Conservation (phyloP, 2,797 vertebrate species). For the Anableps anableps region DNA sequence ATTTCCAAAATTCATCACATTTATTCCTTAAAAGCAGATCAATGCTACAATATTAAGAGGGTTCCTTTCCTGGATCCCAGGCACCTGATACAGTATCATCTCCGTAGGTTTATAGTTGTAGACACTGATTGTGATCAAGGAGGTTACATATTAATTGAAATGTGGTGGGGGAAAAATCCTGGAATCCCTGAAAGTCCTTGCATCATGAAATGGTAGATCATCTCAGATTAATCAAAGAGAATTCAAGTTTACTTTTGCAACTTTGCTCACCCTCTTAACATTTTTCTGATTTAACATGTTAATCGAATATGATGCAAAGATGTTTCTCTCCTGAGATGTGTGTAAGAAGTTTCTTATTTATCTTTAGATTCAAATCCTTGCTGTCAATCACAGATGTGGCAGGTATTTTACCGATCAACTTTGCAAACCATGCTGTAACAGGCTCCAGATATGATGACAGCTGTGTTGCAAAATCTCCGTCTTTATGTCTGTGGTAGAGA, state of each 20-base stretch:
- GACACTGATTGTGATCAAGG: not conserved
- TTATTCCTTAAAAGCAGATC: too few species aligned
- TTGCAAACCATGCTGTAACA: not conserved
- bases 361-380: not conserved
- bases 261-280: not conserved
- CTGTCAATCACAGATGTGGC: not conserved
- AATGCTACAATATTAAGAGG: too few species aligned
- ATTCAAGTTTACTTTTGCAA: not conserved
- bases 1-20: too few species aligned
- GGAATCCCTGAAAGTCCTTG: not conserved
- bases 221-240: not conserved
- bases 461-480: not conserved
- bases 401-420: not conserved
- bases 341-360: not conserved
- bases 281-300: not conserved
- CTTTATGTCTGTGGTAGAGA: not conserved
- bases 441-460: not conserved
- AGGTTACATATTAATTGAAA: not conserved
- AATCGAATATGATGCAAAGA: not conserved
- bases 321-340: not conserved
- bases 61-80: not conserved
- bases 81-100: not conserved
- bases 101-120: not conserved
- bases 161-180: not conserved
- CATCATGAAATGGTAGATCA: not conserved